A percentile compares a stretch with the other conserved stretches of the same genome.
These are phyloP conservation scores for Austrofundulus limnaeus DNA, from an alignment of 2,113 vertebrate genomes.

Conservation along the genomic window DNA sequence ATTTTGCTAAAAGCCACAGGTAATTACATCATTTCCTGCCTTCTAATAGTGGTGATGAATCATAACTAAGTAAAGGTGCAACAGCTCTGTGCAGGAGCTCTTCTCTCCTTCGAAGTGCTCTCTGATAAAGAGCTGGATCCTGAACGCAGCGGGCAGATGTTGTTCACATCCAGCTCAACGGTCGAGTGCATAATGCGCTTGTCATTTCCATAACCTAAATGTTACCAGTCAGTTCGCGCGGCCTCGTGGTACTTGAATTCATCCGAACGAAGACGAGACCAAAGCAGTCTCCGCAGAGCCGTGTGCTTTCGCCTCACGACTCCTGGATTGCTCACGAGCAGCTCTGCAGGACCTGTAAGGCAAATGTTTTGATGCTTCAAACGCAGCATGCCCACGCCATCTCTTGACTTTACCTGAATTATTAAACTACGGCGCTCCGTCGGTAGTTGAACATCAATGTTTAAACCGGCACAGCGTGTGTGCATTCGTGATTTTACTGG, in stretches of 20 bases:
- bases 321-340: slow-evolving; percentile 8
- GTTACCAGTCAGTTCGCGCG: slow-evolving; percentile 17
- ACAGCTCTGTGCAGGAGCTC: slow-evolving; percentile 31
- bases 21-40: too few species aligned
- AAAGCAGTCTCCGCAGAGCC: neutral
- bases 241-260: slow-evolving; percentile 26
- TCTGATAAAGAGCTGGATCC: slow-evolving; percentile 3
- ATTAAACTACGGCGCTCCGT: slow-evolving; percentile 38
- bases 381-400: slow-evolving; percentile 17
- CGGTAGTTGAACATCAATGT: slow-evolving; percentile 48
- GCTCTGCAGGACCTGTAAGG: neutral
- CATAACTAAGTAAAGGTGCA: slow-evolving; percentile 7
- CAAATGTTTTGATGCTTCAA: slow-evolving; percentile 25
- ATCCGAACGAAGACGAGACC: slow-evolving; percentile 7
- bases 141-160: slow-evolving; percentile 33
- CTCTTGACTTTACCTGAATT: slow-evolving; percentile 42
- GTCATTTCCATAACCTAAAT: slow-evolving; percentile 49
- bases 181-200: slow-evolving; percentile 47
- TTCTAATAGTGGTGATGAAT: too few species aligned
- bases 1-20: too few species aligned
- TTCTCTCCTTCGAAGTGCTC: slow-evolving; percentile 5
- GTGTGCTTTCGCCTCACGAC: slow-evolving; percentile 13
- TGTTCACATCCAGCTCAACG: slow-evolving; percentile 25
- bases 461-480: slow-evolving; percentile 22
- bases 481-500: slow-evolving; percentile 7